Evolutionary conservation across 2,888 invertebrate species (phyloP).

Genomic region (Timema cristinae): DNA sequence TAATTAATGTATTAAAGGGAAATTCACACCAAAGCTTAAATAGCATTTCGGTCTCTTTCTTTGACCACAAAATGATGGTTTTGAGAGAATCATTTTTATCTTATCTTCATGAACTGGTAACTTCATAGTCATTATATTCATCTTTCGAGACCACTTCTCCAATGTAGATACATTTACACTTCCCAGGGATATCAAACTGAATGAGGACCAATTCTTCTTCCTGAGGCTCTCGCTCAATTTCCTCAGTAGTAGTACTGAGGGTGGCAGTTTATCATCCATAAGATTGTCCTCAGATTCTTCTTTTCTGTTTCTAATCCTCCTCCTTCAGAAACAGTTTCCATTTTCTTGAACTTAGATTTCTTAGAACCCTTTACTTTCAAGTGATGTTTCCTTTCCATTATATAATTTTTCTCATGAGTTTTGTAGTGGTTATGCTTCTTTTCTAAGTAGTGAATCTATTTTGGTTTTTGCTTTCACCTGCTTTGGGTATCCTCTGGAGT

Average conservation of each 20-base stretch:
- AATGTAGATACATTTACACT: background rate
- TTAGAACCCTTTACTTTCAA: background rate
- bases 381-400: no score
- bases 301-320: no score
- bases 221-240: background rate
- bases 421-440: slow-evolving; percentile 1
- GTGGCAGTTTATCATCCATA: background rate
- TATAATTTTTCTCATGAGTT: background rate
- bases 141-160: background rate
- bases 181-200: background rate
- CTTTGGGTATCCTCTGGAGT: background rate
- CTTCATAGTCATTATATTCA: background rate
- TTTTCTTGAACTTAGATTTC: background rate
- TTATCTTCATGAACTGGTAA: background rate
- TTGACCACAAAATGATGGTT: background rate
- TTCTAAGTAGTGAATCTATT: background rate
- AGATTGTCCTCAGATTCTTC: background rate
- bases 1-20: no score
- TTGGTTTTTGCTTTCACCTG: background rate
- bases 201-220: no score
- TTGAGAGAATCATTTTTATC: background rate
- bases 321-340: background rate
- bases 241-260: background rate
- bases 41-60: slow-evolving; percentile 6
- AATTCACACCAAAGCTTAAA: background rate